A percentile compares a stretch with the other conserved stretches of the same genome.
phyloP scores from a whole-genome alignment of 2,888 invertebrate species.

The Hedya salicella region DNA sequence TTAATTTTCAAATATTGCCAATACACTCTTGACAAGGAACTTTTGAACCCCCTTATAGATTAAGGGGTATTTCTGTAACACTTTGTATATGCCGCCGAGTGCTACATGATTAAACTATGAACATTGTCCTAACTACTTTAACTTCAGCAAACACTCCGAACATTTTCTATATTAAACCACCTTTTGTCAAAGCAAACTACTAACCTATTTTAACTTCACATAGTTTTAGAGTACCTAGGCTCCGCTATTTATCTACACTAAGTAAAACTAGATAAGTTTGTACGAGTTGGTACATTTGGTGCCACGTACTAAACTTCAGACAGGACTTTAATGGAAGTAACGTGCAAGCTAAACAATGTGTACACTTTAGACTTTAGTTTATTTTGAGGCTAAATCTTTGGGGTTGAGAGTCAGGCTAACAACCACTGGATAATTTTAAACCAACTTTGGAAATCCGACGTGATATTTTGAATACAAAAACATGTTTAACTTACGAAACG shows the following conservation, averaged over 20 bases:
- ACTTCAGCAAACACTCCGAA: background rate
- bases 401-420: background rate
- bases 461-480: background rate
- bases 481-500: background rate
- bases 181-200: slow-evolving; percentile 16
- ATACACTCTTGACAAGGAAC: too few species aligned
- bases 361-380: slow-evolving; percentile 20
- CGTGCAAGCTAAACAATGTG: slow-evolving; percentile 32
- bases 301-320: slow-evolving; percentile 35
- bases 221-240: slow-evolving; percentile 21
- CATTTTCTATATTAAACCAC: background rate
- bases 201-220: slow-evolving; percentile 20
- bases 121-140: background rate
- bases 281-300: slow-evolving; percentile 37
- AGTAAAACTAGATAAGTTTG: slow-evolving; percentile 41
- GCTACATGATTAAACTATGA: background rate
- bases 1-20: too few species aligned
- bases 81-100: too few species aligned
- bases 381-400: slow-evolving; percentile 5
- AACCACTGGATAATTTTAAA: background rate
- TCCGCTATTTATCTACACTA: slow-evolving; percentile 35
- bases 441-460: background rate
- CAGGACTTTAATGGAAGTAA: slow-evolving; percentile 38
- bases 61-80: too few species aligned
- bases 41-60: too few species aligned